These are phyloP conservation scores for Lepilemur ruficaudatus DNA, from an alignment of 2,797 vertebrate genomes.

Conservation along the genomic window DNA sequence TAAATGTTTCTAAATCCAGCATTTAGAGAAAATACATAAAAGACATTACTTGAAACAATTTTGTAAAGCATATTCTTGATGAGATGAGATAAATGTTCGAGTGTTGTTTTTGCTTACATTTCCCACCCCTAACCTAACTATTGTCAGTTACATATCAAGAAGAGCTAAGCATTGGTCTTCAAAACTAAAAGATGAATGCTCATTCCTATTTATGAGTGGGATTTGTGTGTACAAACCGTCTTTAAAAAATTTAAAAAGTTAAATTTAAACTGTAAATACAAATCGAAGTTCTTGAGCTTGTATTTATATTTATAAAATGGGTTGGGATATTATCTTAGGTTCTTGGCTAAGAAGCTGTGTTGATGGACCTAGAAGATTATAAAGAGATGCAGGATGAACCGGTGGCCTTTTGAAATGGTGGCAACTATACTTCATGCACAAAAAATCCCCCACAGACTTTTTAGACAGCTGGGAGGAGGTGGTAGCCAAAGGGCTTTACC, in stretches of 20 bases:
- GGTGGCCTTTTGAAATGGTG: not conserved
- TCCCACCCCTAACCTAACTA: not conserved
- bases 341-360: not conserved
- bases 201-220: not conserved
- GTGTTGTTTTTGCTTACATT: not conserved
- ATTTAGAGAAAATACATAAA: not conserved
- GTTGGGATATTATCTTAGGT: not conserved
- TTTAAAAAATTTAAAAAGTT: not conserved
- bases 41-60: not conserved
- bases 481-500: not conserved
- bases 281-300: not conserved
- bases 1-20: not conserved
- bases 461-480: not conserved
- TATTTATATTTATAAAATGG: not conserved
- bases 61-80: not conserved
- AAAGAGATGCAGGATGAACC: not conserved
- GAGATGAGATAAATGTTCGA: not conserved
- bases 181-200: not conserved
- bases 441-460: not conserved
- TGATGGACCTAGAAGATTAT: not conserved
- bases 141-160: not conserved
- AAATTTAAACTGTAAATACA: not conserved
- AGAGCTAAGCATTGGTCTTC: not conserved
- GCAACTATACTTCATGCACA: not conserved
- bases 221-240: not conserved